A percentile compares a stretch with the other conserved stretches of the same genome.
Conservation (phyloP, 2,113 vertebrate genomes). For the Tragelaphus buxtoni region DNA sequence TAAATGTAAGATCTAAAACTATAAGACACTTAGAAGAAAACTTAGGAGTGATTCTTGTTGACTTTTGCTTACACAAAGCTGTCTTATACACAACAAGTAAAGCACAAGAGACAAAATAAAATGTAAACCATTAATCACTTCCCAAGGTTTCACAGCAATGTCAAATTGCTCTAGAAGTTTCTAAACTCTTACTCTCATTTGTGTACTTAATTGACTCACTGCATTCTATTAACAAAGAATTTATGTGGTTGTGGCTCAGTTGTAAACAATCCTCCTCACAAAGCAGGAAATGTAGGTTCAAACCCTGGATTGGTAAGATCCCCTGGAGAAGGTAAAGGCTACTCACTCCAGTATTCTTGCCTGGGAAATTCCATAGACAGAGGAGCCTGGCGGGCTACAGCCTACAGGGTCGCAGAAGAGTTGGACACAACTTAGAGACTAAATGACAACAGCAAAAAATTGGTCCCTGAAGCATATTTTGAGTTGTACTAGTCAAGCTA, state of each 20-base stretch:
- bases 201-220: not conserved
- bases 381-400: fast-evolving
- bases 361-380: not conserved
- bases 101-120: not conserved
- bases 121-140: not conserved
- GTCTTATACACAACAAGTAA: not conserved
- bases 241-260: not conserved
- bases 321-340: not conserved
- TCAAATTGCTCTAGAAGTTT: not conserved
- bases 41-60: not conserved
- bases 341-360: too few relatives aligned
- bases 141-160: not conserved
- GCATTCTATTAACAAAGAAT: not conserved
- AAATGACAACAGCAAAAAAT: not conserved
- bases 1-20: not conserved
- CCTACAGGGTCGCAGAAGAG: not conserved
- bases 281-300: not conserved
- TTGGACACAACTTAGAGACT: not conserved
- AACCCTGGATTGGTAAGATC: not conserved
- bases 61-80: not conserved
- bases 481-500: not conserved
- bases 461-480: not conserved
- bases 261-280: not conserved
- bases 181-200: not conserved
- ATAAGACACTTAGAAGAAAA: not conserved